Evolutionary conservation across 2,113 vertebrate species (phyloP).

Genomic region (Colaptes auratus): DNA sequence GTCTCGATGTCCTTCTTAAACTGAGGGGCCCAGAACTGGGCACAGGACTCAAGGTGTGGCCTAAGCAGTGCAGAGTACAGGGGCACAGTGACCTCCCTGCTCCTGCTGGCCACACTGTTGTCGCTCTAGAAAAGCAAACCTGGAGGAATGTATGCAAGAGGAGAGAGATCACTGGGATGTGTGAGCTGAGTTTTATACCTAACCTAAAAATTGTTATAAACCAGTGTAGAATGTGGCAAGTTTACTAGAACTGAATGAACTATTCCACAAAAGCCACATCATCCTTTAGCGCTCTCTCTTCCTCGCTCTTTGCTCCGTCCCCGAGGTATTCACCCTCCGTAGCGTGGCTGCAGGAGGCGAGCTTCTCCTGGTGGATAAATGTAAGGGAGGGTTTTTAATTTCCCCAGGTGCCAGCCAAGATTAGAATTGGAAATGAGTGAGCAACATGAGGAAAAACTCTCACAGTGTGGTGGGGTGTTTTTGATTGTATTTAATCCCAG

Average conservation of each 20-base stretch:
- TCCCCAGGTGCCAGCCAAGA: background rate
- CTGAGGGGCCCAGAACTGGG: too few relatives aligned
- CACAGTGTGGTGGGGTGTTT: too few relatives aligned
- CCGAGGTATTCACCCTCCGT: background rate
- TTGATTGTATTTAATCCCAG: background rate
- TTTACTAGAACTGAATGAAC: background rate
- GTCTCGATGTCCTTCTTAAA: too few relatives aligned
- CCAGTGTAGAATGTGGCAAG: background rate
- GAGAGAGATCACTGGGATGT: background rate
- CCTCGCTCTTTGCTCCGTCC: background rate
- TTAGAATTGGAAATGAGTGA: background rate
- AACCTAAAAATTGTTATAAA: background rate
- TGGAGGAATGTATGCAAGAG: background rate
- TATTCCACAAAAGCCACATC: background rate
- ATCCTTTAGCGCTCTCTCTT: background rate
- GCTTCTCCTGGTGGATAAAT: background rate
- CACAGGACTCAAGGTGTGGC: too few relatives aligned
- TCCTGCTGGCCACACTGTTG: too few relatives aligned
- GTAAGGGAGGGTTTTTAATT: background rate
- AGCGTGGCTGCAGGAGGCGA: fast-evolving
- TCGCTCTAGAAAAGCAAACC: background rate
- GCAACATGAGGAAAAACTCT: background rate
- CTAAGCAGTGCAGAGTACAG: too few relatives aligned
- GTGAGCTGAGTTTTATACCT: background rate
- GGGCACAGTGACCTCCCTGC: too few relatives aligned